phyloP scores from a whole-genome alignment of 2,888 invertebrate genomes.

The Deladenus siricidicola region DNA sequence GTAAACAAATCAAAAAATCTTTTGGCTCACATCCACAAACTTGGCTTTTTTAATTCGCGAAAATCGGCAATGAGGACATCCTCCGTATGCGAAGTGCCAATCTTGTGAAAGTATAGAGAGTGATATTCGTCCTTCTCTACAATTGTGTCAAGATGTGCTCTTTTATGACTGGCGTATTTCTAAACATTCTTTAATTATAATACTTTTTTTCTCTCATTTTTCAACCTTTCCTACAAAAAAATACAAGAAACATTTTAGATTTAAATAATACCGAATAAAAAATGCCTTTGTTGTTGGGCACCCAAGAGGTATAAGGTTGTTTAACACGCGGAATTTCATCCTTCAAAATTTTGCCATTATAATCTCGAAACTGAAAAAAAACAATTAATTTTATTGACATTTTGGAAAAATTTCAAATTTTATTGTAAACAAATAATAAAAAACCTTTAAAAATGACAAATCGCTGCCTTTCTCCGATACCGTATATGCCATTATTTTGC shows the following conservation, averaged over 20 bases:
- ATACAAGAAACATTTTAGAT: too few species aligned
- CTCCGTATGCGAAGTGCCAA: constrained; percentile 75
- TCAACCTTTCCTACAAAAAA: too few species aligned
- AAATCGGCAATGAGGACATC: constrained; percentile 70
- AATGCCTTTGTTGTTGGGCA: constrained; percentile 83
- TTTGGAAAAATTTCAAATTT: too few species aligned
- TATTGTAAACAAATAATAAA: not conserved
- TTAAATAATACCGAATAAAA: constrained; percentile 64
- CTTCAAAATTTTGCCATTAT: constrained; percentile 69
- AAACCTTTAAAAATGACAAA: constrained; percentile 74
- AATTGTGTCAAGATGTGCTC: constrained; percentile 77
- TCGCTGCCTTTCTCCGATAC: constrained; percentile 88
- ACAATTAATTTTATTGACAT: constrained; percentile 1
- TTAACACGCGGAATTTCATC: constrained; percentile 83
- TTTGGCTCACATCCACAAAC: constrained; percentile 3
- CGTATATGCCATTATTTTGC: constrained; percentile 78
- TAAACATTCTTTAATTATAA: constrained; percentile 6
- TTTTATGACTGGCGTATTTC: constrained; percentile 52
- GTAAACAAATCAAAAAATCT: not conserved
- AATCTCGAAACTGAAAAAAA: constrained; percentile 41
- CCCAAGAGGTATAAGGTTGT: constrained; percentile 84
- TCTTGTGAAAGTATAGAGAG: constrained; percentile 80
- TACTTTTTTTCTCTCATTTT: too few species aligned
- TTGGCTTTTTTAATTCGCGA: constrained; percentile 14
- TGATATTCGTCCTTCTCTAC: constrained; percentile 75